Base-by-base conservation (phyloP, 2,797 vertebrate genomes). In the Alca torda region DNA sequence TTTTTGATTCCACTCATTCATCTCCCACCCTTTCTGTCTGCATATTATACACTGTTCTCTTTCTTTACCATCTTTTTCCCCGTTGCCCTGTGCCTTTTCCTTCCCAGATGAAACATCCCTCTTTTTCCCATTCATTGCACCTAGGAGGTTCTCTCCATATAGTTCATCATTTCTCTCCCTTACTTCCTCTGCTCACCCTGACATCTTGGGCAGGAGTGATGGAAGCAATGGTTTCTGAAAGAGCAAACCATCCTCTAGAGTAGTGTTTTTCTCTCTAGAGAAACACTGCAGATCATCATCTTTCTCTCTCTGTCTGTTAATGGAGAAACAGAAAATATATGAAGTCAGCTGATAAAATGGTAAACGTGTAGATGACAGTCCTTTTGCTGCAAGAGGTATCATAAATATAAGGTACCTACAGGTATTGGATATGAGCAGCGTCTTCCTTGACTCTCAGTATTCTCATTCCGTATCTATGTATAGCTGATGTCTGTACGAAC, bases 161-260 rank as follows among this genome's bases (percentile, higher is more conserved):
- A 51, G 24, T 70, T 84, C 60, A 61, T 79, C 37, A 95, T 84
- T 89, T 73, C 61, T 90, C 17, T 80, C 78, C 41, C 50, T 82
- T 41, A 31, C 74, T 90, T 94, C 54, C 83, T 82, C 80, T 48
- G 13, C 33, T 80, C 61, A 16, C 90, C 50, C 64, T 11, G 5
- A 31, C 45, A 13, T 94, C 88, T 83, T 78, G 81, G 64, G 64
- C 80, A 95, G 88, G 43, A 80, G 45, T 30, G 88, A 89, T 65
- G 87, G 93, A 92, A 90, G 63, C 46, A 41, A 76, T 45, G 51
- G 72, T 68, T 72, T 87, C 78, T 78, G 90, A 90, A 95, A 87
- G 84, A 95, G 91, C 82, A 92, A 91, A 78, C 91, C 59, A 30
- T 77, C 72, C 87, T 95, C 70, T 19, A 39, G 93, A 91, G 95